Conservation (phyloP, 2,888 invertebrate species). For the Chromoteleia sp. region DNA sequence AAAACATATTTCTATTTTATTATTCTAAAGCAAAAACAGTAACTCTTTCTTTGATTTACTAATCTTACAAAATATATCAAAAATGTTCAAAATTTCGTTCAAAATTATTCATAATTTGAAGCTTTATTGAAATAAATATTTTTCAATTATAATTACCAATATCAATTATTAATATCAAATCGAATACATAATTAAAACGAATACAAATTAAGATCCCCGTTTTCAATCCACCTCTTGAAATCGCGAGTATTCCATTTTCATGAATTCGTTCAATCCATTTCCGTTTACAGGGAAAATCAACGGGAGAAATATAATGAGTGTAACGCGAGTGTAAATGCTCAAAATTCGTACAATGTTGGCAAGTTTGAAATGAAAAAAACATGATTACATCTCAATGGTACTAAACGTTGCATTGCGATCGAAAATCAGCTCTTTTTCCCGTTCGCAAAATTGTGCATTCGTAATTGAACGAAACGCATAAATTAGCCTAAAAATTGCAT, state of each 20-base stretch:
- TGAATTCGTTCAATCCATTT: neutral
- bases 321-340: neutral
- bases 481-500: slow-evolving; percentile 42
- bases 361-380: slow-evolving; percentile 9
- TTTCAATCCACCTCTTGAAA: too few relatives aligned
- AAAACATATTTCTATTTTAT: too few relatives aligned
- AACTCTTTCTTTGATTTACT: too few relatives aligned
- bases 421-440: slow-evolving; percentile 33
- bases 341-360: slow-evolving; percentile 8
- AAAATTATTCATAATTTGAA: too few relatives aligned
- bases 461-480: slow-evolving; percentile 39
- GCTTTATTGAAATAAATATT: too few relatives aligned
- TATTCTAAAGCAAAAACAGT: too few relatives aligned
- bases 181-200: too few relatives aligned
- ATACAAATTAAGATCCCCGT: too few relatives aligned
- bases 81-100: too few relatives aligned
- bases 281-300: neutral
- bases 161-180: too few relatives aligned
- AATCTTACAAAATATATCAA: too few relatives aligned
- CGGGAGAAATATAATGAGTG: neutral
- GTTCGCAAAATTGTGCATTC: slow-evolving; percentile 22
- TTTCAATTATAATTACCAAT: too few relatives aligned
- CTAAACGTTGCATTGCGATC: slow-evolving; percentile 48
- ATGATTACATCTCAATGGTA: slow-evolving; percentile 32
- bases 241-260: neutral